Base-by-base conservation (phyloP, 1,140 invertebrate species). In the Akabosia matsudoensis region DNA sequence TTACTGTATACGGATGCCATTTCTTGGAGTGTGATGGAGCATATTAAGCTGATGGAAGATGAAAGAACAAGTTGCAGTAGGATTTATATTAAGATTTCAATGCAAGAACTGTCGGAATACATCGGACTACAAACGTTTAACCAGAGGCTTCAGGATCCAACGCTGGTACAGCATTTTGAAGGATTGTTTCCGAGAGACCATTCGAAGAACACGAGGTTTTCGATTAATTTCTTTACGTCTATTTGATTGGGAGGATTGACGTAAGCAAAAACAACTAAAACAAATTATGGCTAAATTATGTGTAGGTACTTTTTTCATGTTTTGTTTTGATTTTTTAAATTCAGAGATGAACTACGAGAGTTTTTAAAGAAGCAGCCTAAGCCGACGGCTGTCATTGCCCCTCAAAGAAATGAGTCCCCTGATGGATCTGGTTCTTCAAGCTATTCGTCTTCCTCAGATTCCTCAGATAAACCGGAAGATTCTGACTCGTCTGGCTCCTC, bases 221-320 rank as follows among this genome's bases (percentile, higher is more conserved):
- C 97, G 0, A 99, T 99, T 64, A 99, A 99, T 83, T 99, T 99
- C 85, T 99, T 99, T 84, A 99, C 97, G 0, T 96, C 96, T 0
- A 99, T 99, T 85, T 97, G 97, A 81, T 87, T 99, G 24, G 97
- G 97, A 74, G 97, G 96, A 0, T 85, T 99, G 0, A 99, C 97
- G 86, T 90, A 85, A 88, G 88, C 87, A n/a, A n/a, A n/a, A 78
- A 70, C 45, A 28, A 70, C 71, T 71, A 33, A 30, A 13, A 30
- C 2, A 10, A 70, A 28, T 70, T 33, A 28, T 70, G 18, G 18
- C 37, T n/a, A 73, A 28, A 45, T 78, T n/a, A 77, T 61, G 34
- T 74, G 73, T 73, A 4, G 22, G 34, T 28, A 76, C 52, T 51
- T 31, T 37, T 61, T 67, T 52, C 10, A 24, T 22, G 76, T 77